Conservation (phyloP, 2,888 invertebrate genomes). For the Dynastes maya region DNA sequence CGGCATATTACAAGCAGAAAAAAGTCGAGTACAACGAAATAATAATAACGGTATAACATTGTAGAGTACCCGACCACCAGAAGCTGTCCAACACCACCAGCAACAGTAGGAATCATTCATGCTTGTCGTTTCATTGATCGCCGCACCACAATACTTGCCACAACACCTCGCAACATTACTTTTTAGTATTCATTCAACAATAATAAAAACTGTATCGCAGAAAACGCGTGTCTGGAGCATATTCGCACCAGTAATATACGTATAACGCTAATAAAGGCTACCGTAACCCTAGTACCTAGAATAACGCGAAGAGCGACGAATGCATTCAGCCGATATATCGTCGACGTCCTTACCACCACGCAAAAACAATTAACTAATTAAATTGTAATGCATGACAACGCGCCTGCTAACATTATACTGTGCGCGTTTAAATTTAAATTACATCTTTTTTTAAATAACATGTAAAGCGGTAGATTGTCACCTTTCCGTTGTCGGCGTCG, state of each 20-base stretch:
- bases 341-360: constrained; percentile 14
- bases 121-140: constrained; percentile 47
- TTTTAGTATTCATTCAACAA: constrained; percentile 21
- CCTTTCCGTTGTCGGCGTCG: not conserved
- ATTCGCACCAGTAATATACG: not conserved
- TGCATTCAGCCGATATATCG: constrained; percentile 2
- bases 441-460: constrained; percentile 47
- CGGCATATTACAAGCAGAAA: constrained; percentile 14
- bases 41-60: constrained; percentile 29
- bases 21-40: constrained; percentile 25
- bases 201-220: constrained; percentile 23
- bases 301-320: constrained; percentile 12
- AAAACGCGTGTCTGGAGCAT: constrained; percentile 14
- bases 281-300: not conserved
- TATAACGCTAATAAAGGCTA: not conserved
- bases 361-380: constrained; percentile 48
- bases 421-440: constrained; percentile 36
- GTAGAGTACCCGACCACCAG: not conserved
- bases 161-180: constrained; percentile 32
- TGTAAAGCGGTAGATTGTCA: constrained; percentile 33
- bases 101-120: constrained; percentile 44
- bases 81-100: not conserved
- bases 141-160: constrained; percentile 30
- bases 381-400: constrained; percentile 49
- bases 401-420: constrained; percentile 36